phyloP scores from a whole-genome alignment of 30 jellyfish, hydroid and myxozoan genomes.

The Turritopsis rubra region DNA sequence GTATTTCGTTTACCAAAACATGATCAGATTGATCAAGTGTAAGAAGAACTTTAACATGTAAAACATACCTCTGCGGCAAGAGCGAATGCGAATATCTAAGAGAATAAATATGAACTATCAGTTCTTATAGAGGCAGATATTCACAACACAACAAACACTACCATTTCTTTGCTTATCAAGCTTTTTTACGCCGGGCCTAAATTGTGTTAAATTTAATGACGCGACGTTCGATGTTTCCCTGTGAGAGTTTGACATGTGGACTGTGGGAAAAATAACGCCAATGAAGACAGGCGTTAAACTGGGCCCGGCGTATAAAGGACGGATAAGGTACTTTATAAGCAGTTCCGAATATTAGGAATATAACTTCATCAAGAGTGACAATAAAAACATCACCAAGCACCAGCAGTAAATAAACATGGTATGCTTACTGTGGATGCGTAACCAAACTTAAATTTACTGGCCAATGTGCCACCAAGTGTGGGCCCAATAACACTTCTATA shows the following conservation, averaged over 20 bases:
- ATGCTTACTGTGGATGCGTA: conserved; percentile 76
- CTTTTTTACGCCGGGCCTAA: no score
- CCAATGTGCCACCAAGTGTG: conserved; percentile 63
- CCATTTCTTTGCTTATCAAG: background rate
- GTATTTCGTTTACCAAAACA: background rate
- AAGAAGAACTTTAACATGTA: background rate
- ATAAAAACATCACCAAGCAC: background rate
- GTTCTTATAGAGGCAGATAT: background rate
- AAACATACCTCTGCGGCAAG: conserved; percentile 30
- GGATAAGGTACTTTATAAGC: no score
- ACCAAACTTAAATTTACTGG: conserved; percentile 33
- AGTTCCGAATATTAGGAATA: background rate
- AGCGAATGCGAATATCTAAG: conserved; percentile 29
- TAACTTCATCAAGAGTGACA: background rate
- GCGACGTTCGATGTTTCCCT: no score
- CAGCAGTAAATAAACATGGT: background rate
- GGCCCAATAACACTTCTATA: conserved; percentile 82
- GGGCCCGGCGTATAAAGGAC: no score
- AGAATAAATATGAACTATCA: background rate
- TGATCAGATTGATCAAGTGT: background rate
- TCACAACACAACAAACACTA: background rate
- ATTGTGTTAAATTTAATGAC: no score
- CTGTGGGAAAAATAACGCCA: no score
- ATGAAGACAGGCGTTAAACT: no score
- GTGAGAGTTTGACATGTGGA: no score